Conservation (phyloP, 2,797 vertebrate genomes). For the Myoxocephalus aenaeus region DNA sequence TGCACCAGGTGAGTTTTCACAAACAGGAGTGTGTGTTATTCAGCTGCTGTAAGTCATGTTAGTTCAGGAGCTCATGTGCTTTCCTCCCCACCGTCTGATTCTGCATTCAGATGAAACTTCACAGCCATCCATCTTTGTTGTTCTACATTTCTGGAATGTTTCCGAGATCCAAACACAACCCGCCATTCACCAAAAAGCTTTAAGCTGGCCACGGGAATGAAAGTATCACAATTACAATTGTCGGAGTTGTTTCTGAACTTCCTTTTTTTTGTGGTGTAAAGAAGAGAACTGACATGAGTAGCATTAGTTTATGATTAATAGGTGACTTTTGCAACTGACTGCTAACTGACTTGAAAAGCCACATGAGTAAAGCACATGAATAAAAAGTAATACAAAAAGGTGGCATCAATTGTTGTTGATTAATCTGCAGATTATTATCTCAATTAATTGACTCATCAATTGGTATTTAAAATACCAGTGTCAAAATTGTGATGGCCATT, state of each 20-base stretch:
- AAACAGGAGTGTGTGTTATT: not conserved
- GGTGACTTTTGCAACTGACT: not conserved
- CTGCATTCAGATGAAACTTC: slow-evolving; percentile 14
- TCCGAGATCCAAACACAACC: not conserved
- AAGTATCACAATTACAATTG: not conserved
- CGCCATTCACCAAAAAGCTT: not conserved
- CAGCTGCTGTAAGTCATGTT: not conserved
- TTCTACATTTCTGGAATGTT: slow-evolving; percentile 20
- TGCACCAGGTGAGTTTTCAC: not conserved
- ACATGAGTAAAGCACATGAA: not conserved
- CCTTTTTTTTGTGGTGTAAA: not conserved
- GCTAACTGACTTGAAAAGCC: not conserved
- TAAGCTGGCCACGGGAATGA: not conserved
- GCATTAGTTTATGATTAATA: not conserved
- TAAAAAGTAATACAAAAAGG: not conserved
- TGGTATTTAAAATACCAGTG: not conserved
- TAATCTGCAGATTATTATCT: not conserved
- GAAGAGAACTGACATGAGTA: not conserved
- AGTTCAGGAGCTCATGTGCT: not conserved
- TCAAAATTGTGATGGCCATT: too few relatives aligned
- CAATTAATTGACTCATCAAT: not conserved
- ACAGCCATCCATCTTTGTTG: slow-evolving; percentile 19
- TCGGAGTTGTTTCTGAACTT: not conserved
- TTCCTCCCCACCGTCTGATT: slow-evolving; percentile 1
- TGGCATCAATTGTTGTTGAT: too few relatives aligned